Percentiles rank a stretch among this genome's conserved stretches.
Conservation (phyloP, 2,888 invertebrate species). For the Steinernema scapterisci region DNA sequence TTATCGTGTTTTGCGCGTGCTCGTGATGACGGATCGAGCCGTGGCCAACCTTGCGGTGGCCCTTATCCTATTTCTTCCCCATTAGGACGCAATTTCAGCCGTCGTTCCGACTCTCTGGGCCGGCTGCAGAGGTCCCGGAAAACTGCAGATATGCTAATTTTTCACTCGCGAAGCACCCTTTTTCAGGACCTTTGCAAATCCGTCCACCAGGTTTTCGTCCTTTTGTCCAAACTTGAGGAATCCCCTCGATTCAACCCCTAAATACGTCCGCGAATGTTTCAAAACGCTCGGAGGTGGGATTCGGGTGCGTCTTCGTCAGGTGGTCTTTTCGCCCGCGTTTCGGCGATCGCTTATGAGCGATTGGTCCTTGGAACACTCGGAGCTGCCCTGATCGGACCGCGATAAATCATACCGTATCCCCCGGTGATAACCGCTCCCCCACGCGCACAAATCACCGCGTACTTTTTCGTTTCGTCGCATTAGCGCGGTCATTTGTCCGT, state of each 20-base stretch:
- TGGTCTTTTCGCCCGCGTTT: not conserved
- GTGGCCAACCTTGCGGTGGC: not conserved
- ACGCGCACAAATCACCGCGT: constrained; percentile 18
- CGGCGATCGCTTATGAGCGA: constrained; percentile 22
- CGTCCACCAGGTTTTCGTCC: not conserved
- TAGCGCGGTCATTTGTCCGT: constrained; percentile 29
- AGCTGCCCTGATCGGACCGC: not conserved
- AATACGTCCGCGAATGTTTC: not conserved
- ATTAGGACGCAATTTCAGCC: not conserved
- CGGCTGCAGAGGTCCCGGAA: not conserved
- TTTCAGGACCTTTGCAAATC: constrained; percentile 8
- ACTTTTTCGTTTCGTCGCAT: not conserved
- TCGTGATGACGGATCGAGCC: not conserved
- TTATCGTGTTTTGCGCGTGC: constrained; percentile 13
- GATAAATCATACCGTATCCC: constrained; percentile 30
- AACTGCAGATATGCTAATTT: constrained; percentile 27
- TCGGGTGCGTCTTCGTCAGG: not conserved
- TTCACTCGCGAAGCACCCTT: constrained; percentile 2
- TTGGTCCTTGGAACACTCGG: not conserved
- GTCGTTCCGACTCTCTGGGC: constrained; percentile 4
- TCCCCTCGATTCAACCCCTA: not conserved
- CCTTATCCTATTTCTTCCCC: not conserved
- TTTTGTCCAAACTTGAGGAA: not conserved
- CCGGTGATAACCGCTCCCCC: not conserved
- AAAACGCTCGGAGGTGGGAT: not conserved